These are phyloP conservation scores for Hedychridium roseum DNA, from an alignment of 2,888 invertebrate genomes.

Conservation along the genomic window DNA sequence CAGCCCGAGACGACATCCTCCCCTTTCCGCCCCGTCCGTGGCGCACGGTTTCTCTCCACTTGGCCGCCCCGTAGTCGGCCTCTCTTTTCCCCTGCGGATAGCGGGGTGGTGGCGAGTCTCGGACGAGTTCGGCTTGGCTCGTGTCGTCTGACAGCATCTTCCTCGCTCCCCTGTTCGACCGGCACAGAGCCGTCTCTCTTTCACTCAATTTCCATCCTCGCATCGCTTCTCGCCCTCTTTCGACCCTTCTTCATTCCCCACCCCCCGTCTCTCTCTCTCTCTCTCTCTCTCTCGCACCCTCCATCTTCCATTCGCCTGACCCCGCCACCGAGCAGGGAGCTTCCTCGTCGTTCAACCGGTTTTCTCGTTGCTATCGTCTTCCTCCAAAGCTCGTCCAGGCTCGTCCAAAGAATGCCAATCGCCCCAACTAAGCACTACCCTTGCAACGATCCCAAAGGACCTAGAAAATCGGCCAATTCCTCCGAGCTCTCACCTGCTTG, in stretches of 20 bases:
- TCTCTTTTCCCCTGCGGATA: constrained; percentile 25
- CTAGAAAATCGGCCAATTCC: too few species aligned
- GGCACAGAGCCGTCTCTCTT: constrained; percentile 16
- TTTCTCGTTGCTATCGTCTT: constrained; percentile 32
- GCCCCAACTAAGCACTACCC: constrained; percentile 26
- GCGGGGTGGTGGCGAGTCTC: constrained; percentile 37
- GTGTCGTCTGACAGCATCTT: constrained; percentile 30
- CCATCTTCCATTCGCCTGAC: constrained; percentile 25
- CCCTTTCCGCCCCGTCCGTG: constrained; percentile 15
- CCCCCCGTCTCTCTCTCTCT: constrained; percentile 19
- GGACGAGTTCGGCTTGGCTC: constrained; percentile 42
- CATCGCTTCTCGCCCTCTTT: constrained; percentile 1
- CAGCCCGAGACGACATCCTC: constrained; percentile 28
- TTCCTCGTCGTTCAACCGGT: constrained; percentile 34
- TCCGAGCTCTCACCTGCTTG: neutral
- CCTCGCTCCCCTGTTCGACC: constrained; percentile 18
- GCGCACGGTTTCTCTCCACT: constrained; percentile 30
- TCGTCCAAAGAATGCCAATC: constrained; percentile 17
- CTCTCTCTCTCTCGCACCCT: constrained; percentile 29
- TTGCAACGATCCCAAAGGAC: too few species aligned
- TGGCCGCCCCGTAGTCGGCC: constrained; percentile 22
- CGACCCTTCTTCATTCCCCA: too few species aligned
- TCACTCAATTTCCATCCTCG: constrained; percentile 15
- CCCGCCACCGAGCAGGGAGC: constrained; percentile 35
- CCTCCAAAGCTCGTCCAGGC: constrained; percentile 33